Base-by-base conservation (phyloP, 2,888 invertebrate genomes). In the Eupithecia subumbrata region DNA sequence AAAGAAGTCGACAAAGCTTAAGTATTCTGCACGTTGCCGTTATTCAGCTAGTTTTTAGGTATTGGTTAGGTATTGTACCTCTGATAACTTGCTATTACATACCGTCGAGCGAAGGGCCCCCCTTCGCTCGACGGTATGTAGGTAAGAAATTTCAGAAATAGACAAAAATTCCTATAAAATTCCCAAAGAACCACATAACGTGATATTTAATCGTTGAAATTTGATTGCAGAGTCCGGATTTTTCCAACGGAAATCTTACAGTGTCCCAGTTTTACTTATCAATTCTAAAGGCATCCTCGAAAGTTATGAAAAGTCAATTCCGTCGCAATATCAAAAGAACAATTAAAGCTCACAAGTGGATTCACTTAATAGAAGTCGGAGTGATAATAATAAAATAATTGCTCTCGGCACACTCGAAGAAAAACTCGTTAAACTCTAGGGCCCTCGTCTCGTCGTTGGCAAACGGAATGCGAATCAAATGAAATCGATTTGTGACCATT, bases 381-480 rank as follows among this genome's bases (percentile, higher is more conserved):
- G 79, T 82, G 85, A 86, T 88, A 87, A 86, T 87, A 88, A 89
- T 89, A 88, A 88, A 87, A 88, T 89, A 88, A 90, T 89, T 88
- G 89, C 87, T 89, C 84, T 85, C 79, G 82, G 80, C 86, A 82
- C 85, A 86, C 91, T 91, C 84, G 85, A 84, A 89, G 87, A 84
- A 87, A 87, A 90, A 89, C 91, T 93, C 91, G 90, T 93, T 93
- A 92, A 90, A 91, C 86, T 91, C 87, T 89, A 92, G 91, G 86
- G 89, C 91, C 84, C 90, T 91, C 82, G 76, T 64, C 72, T 91
- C 64, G 34, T 76, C 80, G 82, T 79, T 80, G 83, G 86, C 83
- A 83, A 74, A 82, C 84, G 77, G 76, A 77, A 74, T 77, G 72
- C 67, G 74, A 77, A 74, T 80, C 79, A 79, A 81, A 80, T 82